Evolutionary conservation across 1,140 invertebrate species (phyloP).

Genomic region (Danaus plexippus): DNA sequence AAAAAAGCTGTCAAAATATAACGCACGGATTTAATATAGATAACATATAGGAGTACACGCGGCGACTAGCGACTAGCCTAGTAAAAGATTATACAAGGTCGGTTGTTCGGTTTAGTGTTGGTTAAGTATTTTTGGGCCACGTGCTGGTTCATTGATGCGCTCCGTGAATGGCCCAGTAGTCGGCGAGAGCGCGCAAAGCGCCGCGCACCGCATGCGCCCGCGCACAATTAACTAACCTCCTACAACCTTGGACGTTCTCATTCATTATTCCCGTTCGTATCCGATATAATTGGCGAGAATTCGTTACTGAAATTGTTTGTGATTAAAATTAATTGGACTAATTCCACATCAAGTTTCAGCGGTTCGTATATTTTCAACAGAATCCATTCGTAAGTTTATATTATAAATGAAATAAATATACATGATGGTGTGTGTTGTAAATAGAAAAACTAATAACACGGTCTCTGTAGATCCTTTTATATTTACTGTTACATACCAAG

Average conservation of each 20-base stretch:
- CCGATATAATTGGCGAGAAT: conserved; percentile 34
- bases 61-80: no score
- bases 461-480: conserved; percentile 18
- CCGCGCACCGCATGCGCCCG: conserved; percentile 38
- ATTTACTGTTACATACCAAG: conserved; percentile 34
- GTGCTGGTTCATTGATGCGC: conserved; percentile 56
- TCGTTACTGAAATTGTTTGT: conserved; percentile 32
- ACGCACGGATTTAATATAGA: no score
- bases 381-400: neutral
- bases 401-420: neutral
- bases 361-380: conserved; percentile 2
- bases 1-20: no score
- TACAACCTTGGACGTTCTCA: conserved; percentile 14
- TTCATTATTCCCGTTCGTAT: conserved; percentile 12
- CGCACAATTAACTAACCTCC: conserved; percentile 38
- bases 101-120: conserved; percentile 33
- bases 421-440: neutral
- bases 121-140: conserved; percentile 58
- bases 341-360: conserved; percentile 9
- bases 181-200: conserved; percentile 42
- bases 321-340: conserved; percentile 36
- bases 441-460: conserved; percentile 16
- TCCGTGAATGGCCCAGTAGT: conserved; percentile 56
- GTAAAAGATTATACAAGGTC: conserved; percentile 28
- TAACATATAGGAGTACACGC: no score